Conservation (phyloP, 2,888 invertebrate genomes). For the Empis stercorea region DNA sequence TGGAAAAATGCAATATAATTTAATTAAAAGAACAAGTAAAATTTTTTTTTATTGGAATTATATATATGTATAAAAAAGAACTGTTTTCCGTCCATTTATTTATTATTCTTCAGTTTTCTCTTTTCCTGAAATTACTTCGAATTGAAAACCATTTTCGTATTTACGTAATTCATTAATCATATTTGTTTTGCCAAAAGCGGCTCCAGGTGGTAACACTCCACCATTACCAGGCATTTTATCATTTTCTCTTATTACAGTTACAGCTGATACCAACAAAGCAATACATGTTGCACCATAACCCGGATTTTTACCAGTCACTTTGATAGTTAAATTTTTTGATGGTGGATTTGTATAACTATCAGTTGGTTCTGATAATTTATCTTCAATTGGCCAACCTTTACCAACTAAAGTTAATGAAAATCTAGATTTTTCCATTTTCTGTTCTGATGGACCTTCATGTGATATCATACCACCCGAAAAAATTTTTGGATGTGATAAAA, state of each 20-base stretch:
- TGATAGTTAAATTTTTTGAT: slow-evolving; percentile 49
- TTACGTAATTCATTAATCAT: slow-evolving; percentile 61
- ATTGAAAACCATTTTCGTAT: slow-evolving; percentile 49
- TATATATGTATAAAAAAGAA: no score
- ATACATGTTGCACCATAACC: slow-evolving; percentile 76
- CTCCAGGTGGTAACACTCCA: slow-evolving; percentile 76
- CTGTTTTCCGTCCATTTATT: neutral
- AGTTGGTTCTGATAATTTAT: slow-evolving; percentile 42
- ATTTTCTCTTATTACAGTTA: slow-evolving; percentile 60
- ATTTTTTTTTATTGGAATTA: no score
- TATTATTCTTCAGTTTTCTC: neutral
- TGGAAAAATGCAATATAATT: no score
- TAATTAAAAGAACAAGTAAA: no score
- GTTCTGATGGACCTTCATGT: slow-evolving; percentile 50
- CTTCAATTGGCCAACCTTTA: slow-evolving; percentile 58
- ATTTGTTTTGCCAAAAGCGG: slow-evolving; percentile 70
- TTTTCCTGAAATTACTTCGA: slow-evolving; percentile 41
- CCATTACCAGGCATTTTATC: slow-evolving; percentile 64
- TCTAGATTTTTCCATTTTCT: slow-evolving; percentile 43
- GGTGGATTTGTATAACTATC: slow-evolving; percentile 41
- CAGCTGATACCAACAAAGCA: slow-evolving; percentile 56
- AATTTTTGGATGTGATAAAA: slow-evolving; percentile 54
- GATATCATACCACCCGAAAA: slow-evolving; percentile 61
- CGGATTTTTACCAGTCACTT: slow-evolving; percentile 41
- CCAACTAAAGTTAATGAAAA: slow-evolving; percentile 63